phyloP scores from a whole-genome alignment of 2,113 vertebrate genomes.

The Calidris pygmaea region DNA sequence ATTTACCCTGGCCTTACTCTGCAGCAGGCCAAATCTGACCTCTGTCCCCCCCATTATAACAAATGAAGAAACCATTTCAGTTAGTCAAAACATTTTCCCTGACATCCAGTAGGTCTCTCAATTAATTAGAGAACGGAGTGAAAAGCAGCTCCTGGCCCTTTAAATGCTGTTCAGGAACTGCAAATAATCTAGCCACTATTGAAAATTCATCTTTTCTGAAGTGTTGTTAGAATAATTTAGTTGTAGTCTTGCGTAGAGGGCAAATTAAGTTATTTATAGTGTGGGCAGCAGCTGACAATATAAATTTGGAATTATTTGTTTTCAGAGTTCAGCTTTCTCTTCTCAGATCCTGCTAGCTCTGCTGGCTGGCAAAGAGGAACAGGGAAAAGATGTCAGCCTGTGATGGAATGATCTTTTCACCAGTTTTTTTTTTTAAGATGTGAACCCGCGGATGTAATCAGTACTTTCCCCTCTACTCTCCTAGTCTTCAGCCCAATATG shows the following conservation, averaged over 20 bases:
- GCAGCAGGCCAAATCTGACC: conserved; percentile 73
- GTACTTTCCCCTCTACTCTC: background rate
- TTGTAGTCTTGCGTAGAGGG: background rate
- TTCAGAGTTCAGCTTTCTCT: conserved; percentile 22
- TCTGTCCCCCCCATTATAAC: conserved; percentile 52
- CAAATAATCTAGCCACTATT: background rate
- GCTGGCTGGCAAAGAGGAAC: background rate
- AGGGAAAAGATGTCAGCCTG: background rate
- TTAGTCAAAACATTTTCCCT: background rate
- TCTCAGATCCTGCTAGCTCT: background rate
- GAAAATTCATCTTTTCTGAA: background rate
- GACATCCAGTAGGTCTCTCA: background rate
- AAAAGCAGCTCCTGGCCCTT: background rate
- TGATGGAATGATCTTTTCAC: background rate
- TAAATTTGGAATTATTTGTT: conserved; percentile 10
- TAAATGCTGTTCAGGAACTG: background rate
- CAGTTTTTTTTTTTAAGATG: background rate
- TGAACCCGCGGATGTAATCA: background rate
- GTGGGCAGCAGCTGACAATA: background rate
- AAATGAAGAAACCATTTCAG: conserved; percentile 26
- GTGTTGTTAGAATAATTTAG: conserved; percentile 28
- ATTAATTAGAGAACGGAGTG: background rate
- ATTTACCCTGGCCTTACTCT: conserved; percentile 70
- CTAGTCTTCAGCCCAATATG: background rate
- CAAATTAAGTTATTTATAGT: conserved; percentile 30